phyloP scores from a whole-genome alignment of 2,797 vertebrate genomes.

The Sebastes ruberrimus region DNA sequence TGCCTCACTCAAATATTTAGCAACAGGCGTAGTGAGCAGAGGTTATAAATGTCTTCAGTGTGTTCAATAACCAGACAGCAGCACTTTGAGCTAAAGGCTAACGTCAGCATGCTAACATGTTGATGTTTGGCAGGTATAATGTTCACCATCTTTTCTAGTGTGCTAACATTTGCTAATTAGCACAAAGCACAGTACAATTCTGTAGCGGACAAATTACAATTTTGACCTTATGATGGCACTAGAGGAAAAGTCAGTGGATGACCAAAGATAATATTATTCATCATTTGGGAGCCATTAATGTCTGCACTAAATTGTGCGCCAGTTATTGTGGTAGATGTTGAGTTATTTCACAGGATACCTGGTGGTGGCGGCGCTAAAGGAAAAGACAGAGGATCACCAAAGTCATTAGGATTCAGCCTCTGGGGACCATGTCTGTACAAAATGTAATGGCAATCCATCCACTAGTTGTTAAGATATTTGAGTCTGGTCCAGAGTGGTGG shows the following conservation, averaged over 20 bases:
- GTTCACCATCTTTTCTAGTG: not conserved
- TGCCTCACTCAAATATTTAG: not conserved
- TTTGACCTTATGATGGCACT: not conserved
- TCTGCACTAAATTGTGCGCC: not conserved
- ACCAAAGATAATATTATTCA: not conserved
- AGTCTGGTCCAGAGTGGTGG: not conserved
- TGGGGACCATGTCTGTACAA: no score
- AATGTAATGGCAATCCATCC: not conserved
- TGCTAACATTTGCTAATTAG: not conserved
- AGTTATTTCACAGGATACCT: no score
- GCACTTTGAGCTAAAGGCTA: not conserved
- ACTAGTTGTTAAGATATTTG: not conserved
- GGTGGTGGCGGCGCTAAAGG: no score
- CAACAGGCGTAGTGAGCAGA: not conserved
- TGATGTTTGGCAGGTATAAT: not conserved
- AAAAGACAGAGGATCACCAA: not conserved
- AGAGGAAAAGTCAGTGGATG: not conserved
- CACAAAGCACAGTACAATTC: not conserved
- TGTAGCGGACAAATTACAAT: no score
- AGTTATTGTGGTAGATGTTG: not conserved
- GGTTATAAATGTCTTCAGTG: not conserved
- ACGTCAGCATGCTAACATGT: not conserved
- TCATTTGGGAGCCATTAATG: not conserved
- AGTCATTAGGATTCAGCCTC: not conserved
- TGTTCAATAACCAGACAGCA: not conserved